phyloP scores from a whole-genome alignment of 2,113 vertebrate genomes.

The Apteryx owenii region DNA sequence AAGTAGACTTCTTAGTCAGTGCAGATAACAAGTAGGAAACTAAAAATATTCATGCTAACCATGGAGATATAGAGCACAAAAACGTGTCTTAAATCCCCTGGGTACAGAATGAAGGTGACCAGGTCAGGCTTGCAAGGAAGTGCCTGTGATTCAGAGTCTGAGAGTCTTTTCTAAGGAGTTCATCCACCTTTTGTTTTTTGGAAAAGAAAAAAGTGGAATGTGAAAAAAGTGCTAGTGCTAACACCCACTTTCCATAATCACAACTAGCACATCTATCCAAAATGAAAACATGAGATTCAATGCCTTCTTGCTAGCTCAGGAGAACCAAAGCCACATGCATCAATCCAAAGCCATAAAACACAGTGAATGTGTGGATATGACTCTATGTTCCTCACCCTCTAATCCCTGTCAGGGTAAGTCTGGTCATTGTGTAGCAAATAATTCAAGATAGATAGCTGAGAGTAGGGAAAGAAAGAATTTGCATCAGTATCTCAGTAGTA shows the following conservation, averaged over 20 bases:
- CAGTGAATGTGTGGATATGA: neutral
- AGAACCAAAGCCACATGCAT: neutral
- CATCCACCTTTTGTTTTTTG: neutral
- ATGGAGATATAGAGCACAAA: neutral
- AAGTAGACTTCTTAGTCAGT: neutral
- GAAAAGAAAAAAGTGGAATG: neutral
- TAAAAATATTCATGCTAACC: neutral
- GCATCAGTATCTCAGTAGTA: neutral
- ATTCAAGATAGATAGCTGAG: neutral
- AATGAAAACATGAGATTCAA: neutral
- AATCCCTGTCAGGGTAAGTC: neutral
- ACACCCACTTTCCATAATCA: neutral
- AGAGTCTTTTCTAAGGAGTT: neutral
- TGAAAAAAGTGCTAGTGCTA: neutral
- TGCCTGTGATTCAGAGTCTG: neutral
- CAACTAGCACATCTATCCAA: fast-evolving
- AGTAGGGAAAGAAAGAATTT: neutral
- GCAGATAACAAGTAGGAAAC: neutral
- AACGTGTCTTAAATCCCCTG: neutral
- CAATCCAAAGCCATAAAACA: neutral
- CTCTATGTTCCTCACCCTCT: neutral
- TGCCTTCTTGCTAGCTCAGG: neutral
- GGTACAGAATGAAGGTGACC: neutral
- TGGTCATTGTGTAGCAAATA: neutral
- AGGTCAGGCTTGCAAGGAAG: neutral